Percentiles rank a stretch among this genome's conserved stretches.
Conservation (phyloP, 1,140 invertebrate genomes). For the Papilio helenus region DNA sequence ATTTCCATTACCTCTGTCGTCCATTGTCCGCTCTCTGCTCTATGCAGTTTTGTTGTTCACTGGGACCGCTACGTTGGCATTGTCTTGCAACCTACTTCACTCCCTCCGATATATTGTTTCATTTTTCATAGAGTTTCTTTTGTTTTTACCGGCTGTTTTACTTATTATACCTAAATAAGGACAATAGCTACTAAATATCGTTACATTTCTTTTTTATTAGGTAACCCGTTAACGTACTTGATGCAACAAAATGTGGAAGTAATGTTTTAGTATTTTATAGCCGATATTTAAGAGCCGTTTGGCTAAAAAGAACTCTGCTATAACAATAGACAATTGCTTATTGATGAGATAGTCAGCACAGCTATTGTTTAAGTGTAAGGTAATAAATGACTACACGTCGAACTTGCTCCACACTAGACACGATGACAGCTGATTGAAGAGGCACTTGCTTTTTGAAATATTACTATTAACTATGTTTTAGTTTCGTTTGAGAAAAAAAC, state of each 20-base stretch:
- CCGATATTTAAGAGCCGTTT: not conserved
- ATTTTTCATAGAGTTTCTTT: not conserved
- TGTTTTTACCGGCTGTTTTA: not conserved
- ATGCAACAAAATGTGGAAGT: not conserved
- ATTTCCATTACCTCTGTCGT: slow-evolving; percentile 49
- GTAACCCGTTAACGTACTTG: not conserved
- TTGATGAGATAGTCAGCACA: not conserved
- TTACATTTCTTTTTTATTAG: too few relatives aligned
- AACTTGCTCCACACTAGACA: not conserved
- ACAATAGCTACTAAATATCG: too few relatives aligned
- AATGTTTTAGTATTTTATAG: not conserved
- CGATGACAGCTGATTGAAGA: not conserved
- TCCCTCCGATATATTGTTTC: not conserved
- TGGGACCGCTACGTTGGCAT: slow-evolving; percentile 1
- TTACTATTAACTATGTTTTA: not conserved
- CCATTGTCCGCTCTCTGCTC: slow-evolving; percentile 35
- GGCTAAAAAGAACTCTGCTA: not conserved
- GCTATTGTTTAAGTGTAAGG: not conserved
- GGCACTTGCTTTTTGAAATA: not conserved
- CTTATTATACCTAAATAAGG: not conserved
- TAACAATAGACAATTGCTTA: not conserved
- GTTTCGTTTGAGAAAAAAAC: not conserved
- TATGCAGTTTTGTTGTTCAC: slow-evolving; percentile 28
- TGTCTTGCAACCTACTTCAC: slow-evolving; percentile 12
- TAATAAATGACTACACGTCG: slow-evolving; percentile 6